Base-by-base conservation (phyloP, 2,888 invertebrate species). In the Omphaloscelis lunosa region DNA sequence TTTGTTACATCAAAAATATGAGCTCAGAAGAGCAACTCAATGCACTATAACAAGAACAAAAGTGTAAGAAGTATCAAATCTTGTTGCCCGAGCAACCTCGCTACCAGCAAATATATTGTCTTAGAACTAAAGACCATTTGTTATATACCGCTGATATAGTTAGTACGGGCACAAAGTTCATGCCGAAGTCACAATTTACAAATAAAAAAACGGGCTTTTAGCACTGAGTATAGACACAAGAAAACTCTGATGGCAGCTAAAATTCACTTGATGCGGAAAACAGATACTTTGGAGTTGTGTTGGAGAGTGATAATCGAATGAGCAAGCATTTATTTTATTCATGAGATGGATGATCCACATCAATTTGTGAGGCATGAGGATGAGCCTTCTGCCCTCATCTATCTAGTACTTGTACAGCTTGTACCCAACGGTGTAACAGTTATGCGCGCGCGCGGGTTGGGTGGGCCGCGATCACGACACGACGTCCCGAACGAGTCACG, bases 401-500 rank as follows among this genome's bases (percentile, higher is more conserved):
- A 51, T 59, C n/a, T n/a, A 34, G 51, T 74, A 39, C 62, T 59
- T 48, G 61, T 67, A 75, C 69, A 79, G 75, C 75, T 78, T 80
- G 79, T 73, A 77, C 75, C 71, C 71, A 71, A 79, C 86, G 86
- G 84, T 89, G 89, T 88, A 92, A 92, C 92, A 89, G 92, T 92
- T 91, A 92, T 83, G 84, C 88, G 91, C 91, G 85, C 89, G 91
- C 90, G 77, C 89, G 82, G 77, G 79, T 90, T 93, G 94, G 94
- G 94, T 94, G 94, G 94, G 93, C 94, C 85, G 79, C 75, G 84
- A 86, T 88, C 90, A 90, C 89, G 89, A 91, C 93, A 91, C 92
- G 91, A 92, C 91, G 89, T 89, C 90, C 91, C 89, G 91, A 86
- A 91, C 93, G 39, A 93, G 93, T 93, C 94, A 94, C 93, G 93